Evolutionary conservation across 2,113 vertebrate genomes (phyloP), one percentile per base, ranked within the genome.

Genomic region (Pterocles burchelli): DNA sequence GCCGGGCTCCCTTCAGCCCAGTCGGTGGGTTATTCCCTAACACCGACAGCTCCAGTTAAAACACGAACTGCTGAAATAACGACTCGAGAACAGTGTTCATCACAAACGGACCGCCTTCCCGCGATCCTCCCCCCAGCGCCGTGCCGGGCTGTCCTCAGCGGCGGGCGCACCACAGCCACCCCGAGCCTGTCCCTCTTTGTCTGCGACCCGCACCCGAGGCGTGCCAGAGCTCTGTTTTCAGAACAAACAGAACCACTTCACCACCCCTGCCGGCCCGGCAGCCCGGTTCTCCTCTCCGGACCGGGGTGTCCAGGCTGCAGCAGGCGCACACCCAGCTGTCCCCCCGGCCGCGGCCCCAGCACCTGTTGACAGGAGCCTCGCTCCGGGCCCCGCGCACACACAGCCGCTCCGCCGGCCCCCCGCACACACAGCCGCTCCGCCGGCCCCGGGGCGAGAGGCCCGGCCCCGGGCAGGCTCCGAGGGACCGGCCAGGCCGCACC

Each of bases 31-130:
- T 46, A 66, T 29, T 88, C 70, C 80, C 33, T 2, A 13, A 10
- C 49, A 25, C 65, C 1, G 38, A 48, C 1, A 24, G 46, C 45
- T 12, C 1, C 24, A 89, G 46, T 58, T 58, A 28, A 34, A 71
- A 14, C 2, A 55, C 38, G 13, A 54, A 14, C 46, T 25, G 55
- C 59, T 17, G 26, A 73, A 61, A 13, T 2, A 28, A 9, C 48
- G 19, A 11, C 49, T 55, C 38, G 25, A 6, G 45, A 38, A 41
- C 9, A 59, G 38, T 1, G 29, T 7, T 11, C 18, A 0, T 2
- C 18, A 24, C 0, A 33, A 0, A 7, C 4, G 34, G 11, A 55
- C 14, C 0, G 13, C 72, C 34, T 36, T 18, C 20, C 29, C 6
- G 36, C 25, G 11, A 1, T 3, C 29, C 36, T 3, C 10, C 17